A percentile compares a stretch with the other conserved stretches of the same genome.
Evolutionary conservation across 2,113 vertebrate genomes (phyloP).

Genomic region (Anarhynchus alexandrinus): DNA sequence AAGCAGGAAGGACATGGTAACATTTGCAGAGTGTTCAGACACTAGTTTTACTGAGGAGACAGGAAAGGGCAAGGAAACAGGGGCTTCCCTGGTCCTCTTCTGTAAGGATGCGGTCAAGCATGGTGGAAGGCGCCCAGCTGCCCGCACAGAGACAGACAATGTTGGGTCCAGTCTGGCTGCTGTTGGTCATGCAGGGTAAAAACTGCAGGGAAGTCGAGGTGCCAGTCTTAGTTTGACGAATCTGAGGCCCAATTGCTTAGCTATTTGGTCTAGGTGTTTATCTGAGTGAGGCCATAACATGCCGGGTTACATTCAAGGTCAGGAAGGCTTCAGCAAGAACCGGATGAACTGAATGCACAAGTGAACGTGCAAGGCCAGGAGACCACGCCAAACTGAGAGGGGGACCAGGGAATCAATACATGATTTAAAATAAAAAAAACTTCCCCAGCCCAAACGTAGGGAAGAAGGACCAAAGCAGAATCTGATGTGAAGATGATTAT

Average conservation of each 20-base stretch:
- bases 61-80: background rate
- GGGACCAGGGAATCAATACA: background rate
- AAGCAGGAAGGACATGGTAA: background rate
- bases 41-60: background rate
- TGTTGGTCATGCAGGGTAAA: background rate
- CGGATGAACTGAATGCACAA: background rate
- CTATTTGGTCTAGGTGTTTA: background rate
- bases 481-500: background rate
- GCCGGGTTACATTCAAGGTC: background rate
- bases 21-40: background rate
- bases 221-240: background rate
- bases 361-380: background rate
- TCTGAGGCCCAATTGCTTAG: background rate
- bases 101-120: background rate
- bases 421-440: background rate
- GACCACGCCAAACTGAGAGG: background rate
- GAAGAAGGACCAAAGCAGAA: background rate
- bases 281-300: background rate
- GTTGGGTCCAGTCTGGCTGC: background rate
- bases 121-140: background rate
- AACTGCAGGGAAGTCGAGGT: background rate
- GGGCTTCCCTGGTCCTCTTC: background rate
- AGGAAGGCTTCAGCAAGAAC: background rate
- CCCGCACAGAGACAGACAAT: background rate
- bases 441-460: accelerated